Conservation (phyloP, 2,113 vertebrate species). For the Psittacus erithacus region DNA sequence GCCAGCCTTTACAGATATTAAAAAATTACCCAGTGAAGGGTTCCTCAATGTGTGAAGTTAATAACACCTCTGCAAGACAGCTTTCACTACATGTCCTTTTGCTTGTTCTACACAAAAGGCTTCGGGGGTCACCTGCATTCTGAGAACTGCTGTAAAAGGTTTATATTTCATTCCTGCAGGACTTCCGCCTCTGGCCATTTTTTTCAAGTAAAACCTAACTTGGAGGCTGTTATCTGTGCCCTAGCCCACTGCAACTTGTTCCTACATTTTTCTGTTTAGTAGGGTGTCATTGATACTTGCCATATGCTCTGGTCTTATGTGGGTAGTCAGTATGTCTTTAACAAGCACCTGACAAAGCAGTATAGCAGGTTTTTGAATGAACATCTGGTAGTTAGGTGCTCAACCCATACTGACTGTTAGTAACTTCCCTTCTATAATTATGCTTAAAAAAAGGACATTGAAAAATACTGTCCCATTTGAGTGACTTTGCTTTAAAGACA, state of each 20-base stretch:
- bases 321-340: neutral
- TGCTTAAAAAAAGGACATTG: neutral
- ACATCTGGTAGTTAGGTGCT: neutral
- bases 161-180: neutral
- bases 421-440: neutral
- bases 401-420: neutral
- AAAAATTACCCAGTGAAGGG: neutral
- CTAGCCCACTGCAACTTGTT: neutral
- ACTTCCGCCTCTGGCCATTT: neutral
- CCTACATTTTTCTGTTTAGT: neutral
- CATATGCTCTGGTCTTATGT: neutral
- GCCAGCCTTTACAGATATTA: neutral
- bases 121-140: neutral
- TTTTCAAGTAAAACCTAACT: neutral
- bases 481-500: slow-evolving; percentile 58
- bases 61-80: neutral
- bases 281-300: slow-evolving; percentile 22
- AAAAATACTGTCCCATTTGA: neutral
- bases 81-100: neutral
- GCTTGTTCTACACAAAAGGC: neutral
- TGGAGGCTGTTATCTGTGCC: neutral
- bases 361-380: neutral
- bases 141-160: neutral
- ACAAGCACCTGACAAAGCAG: neutral
- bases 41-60: neutral